A percentile compares a stretch with the other conserved stretches of the same genome.
Evolutionary conservation across 2,113 vertebrate genomes (phyloP).

Genomic region (Tupaia tana): DNA sequence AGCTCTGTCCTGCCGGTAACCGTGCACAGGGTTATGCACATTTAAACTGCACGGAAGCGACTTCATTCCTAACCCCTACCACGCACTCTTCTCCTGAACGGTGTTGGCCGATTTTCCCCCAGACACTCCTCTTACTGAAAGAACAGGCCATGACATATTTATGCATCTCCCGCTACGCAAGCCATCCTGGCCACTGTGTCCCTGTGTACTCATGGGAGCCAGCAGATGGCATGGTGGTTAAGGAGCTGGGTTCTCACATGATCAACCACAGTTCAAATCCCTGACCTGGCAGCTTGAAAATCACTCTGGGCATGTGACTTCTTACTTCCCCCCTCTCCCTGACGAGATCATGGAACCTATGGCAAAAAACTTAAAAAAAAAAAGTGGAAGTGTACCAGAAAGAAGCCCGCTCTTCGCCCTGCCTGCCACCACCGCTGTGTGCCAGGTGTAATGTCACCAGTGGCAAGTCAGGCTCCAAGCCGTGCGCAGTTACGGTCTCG

Average conservation of each 20-base stretch:
- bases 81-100: background rate
- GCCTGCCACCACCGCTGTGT: background rate
- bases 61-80: background rate
- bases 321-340: too few species aligned
- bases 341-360: too few species aligned
- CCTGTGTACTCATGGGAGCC: background rate
- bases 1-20: background rate
- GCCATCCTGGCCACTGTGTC: background rate
- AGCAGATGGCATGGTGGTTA: too few species aligned
- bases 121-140: background rate
- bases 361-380: too few species aligned
- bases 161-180: background rate
- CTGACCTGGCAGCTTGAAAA: too few species aligned
- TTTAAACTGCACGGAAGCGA: background rate
- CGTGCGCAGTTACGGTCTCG: background rate
- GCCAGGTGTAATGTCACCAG: background rate
- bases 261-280: too few species aligned
- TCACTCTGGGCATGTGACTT: too few species aligned
- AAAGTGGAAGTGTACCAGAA: too few species aligned
- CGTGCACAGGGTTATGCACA: background rate
- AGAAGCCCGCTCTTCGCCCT: too few species aligned
- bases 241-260: too few species aligned
- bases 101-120: background rate
- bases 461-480: background rate
- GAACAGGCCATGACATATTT: background rate